Base-by-base conservation (phyloP, 2,888 invertebrate species). In the Hirtodrosophila cameraria region DNA sequence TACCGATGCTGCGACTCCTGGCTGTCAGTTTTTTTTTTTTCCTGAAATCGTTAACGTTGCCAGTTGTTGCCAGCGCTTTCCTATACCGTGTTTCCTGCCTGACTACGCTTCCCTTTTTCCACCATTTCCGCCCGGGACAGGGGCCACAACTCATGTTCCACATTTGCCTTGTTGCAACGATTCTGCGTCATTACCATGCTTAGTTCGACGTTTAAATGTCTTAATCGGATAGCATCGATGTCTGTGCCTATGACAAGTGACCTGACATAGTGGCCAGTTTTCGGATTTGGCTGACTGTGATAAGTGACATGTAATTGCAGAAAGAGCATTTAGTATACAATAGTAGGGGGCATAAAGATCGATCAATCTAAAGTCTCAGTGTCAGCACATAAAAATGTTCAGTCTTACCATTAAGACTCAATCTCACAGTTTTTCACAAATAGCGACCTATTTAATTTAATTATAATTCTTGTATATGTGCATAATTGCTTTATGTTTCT, bases 191-290 rank as follows among this genome's bases (percentile, higher is more conserved):
- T 63, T 62, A 58, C 36, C 45, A 35, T 45, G 25, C 45, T 20
- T 13, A 38, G 41, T 6, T 11, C 36, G 36, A 48, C 59, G 61
- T 65, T 64, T 54, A 67, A 76, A 77, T 76, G 79, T 72, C 69
- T 67, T 68, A 82, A 82, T 82, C 83, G 72, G 62, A 72, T 78
- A 60, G 74, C 71, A 70, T 36, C 74, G 45, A 50, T 55, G 73
- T 64, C 61, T 62, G 45, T 75, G 55, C 68, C 55, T 63, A 65
- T 75, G 70, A 64, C 62, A 66, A 55, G 25, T 52, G 60, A 31
- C 15, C 31, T 20, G 55, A 45, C 42, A 50, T 46, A 36, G 39
- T 52, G 70, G 20, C 15, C 20, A 27, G 58, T 39, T 42, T 48
- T 54, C 27, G 49, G 49, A 53, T 61, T 63, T 35, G 25, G 18